A percentile compares a stretch with the other conserved stretches of the same genome.
These are phyloP conservation scores for Trichonephila clavipes DNA, from an alignment of 1,140 invertebrate species.

Conservation along the genomic window DNA sequence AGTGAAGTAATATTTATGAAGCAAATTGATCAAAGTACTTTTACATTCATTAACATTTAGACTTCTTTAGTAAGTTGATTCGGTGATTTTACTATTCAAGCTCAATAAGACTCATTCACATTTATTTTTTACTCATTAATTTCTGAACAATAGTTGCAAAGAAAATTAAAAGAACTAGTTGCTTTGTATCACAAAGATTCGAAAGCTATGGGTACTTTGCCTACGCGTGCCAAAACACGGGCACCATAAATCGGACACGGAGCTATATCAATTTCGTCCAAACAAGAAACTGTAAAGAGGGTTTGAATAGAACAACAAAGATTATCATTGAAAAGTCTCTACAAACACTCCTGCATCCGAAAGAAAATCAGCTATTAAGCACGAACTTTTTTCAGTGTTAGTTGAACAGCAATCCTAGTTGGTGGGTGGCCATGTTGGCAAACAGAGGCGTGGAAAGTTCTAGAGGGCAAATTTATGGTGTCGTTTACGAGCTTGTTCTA, in stretches of 20 bases:
- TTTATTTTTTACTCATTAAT: too few relatives aligned
- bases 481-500: background rate
- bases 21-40: too few relatives aligned
- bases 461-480: background rate
- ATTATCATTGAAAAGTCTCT: background rate
- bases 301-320: background rate
- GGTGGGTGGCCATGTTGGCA: background rate
- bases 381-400: background rate
- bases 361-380: slow-evolving; percentile 28
- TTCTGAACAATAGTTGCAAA: too few relatives aligned
- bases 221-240: background rate
- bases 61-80: too few relatives aligned
- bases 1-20: too few relatives aligned
- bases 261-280: background rate
- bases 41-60: too few relatives aligned
- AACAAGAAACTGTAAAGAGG: background rate
- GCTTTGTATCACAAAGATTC: background rate
- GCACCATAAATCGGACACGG: slow-evolving; percentile 27
- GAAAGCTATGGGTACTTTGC: background rate
- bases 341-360: background rate
- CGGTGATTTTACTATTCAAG: too few relatives aligned
- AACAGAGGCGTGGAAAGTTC: slow-evolving; percentile 20
- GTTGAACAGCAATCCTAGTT: background rate
- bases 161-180: too few relatives aligned
- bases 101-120: too few relatives aligned